Conservation (phyloP, 2,888 invertebrate species). For the Aleiodes leptofemur region DNA sequence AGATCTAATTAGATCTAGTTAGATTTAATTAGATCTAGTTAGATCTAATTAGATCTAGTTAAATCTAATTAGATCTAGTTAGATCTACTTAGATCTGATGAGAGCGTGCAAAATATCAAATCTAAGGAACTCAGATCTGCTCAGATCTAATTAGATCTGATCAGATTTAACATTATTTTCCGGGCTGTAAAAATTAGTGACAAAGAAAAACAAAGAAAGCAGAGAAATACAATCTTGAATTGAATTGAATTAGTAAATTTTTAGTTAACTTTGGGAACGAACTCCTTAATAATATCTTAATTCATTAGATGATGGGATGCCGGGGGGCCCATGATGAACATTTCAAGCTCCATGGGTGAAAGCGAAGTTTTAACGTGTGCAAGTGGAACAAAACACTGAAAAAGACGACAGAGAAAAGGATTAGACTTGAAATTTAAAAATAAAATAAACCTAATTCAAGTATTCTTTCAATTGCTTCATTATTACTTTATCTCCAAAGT, state of each 20-base stretch:
- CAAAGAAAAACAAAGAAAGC: not conserved
- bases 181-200: not conserved
- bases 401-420: conserved; percentile 24
- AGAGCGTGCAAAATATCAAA: no score
- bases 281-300: conserved; percentile 27
- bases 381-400: conserved; percentile 27
- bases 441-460: not conserved
- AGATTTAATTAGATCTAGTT: no score
- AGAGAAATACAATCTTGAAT: conserved; percentile 13
- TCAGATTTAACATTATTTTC: no score
- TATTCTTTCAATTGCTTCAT: not conserved
- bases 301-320: conserved; percentile 27
- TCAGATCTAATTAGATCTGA: no score
- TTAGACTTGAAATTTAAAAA: conserved; percentile 31
- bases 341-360: not conserved
- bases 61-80: no score
- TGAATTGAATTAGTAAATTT: conserved; percentile 22
- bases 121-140: no score
- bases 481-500: not conserved
- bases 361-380: conserved; percentile 38
- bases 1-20: no score
- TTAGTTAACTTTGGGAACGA: no score
- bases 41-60: no score
- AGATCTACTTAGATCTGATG: no score
- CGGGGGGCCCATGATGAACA: conserved; percentile 12